These are phyloP conservation scores for Laothoe populi DNA, from an alignment of 2,888 invertebrate genomes.

Conservation along the genomic window DNA sequence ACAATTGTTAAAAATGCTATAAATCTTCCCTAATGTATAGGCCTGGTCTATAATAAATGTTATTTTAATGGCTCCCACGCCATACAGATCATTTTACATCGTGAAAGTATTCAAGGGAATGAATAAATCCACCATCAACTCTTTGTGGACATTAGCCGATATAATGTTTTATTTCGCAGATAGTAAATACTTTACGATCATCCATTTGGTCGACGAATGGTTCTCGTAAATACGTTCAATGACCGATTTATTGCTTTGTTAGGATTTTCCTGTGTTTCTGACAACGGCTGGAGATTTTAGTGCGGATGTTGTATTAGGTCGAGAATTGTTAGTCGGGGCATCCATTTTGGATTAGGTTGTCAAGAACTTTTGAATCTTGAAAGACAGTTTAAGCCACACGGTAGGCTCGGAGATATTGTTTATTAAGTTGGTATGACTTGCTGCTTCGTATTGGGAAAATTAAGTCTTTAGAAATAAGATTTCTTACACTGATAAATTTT, in stretches of 20 bases:
- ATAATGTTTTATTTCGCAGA: constrained; percentile 24
- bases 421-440: no score
- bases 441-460: no score
- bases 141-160: constrained; percentile 23
- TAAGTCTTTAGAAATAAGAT: no score
- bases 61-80: constrained; percentile 11
- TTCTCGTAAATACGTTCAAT: constrained; percentile 22
- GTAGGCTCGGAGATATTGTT: no score
- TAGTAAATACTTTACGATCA: constrained; percentile 25
- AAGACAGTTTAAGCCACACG: no score
- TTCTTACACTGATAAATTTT: no score
- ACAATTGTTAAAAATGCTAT: neutral
- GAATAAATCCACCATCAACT: constrained; percentile 22
- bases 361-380: neutral
- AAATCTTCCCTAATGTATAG: constrained; percentile 4
- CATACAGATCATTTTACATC: neutral
- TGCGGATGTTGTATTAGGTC: neutral
- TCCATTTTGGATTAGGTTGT: neutral
- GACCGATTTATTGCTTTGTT: constrained; percentile 19
- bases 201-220: constrained; percentile 24
- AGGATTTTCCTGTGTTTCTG: constrained; percentile 14
- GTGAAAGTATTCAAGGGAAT: constrained; percentile 18
- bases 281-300: neutral
- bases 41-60: constrained; percentile 2
- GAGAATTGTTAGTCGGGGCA: neutral